Evolutionary conservation across 2,888 invertebrate species (phyloP).

Genomic region (Merodon equestris): DNA sequence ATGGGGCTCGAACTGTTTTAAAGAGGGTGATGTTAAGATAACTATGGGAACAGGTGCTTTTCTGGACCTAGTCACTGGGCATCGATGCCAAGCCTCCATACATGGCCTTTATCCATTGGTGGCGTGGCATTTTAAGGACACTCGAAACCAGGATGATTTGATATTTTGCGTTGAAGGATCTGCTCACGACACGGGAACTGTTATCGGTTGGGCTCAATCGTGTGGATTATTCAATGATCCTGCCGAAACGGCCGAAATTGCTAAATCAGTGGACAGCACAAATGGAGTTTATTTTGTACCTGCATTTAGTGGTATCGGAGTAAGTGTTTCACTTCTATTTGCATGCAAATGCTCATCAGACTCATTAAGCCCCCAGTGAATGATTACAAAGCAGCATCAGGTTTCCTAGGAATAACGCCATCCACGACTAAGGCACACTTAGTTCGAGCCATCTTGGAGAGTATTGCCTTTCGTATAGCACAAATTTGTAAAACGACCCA

Average conservation of each 20-base stretch:
- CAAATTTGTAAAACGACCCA: conserved; percentile 88
- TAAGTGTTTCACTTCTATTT: conserved; percentile 76
- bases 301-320: conserved; percentile 93
- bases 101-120: conserved; percentile 94
- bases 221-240: conserved; percentile 84
- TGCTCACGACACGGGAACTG: conserved; percentile 92
- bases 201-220: conserved; percentile 90
- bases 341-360: neutral
- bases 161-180: conserved; percentile 91
- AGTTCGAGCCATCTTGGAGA: conserved; percentile 90
- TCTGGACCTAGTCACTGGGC: conserved; percentile 90
- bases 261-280: conserved; percentile 84
- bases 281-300: conserved; percentile 93
- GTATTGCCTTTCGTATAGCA: conserved; percentile 89
- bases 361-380: conserved; percentile 90
- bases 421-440: conserved; percentile 88
- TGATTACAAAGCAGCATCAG: conserved; percentile 90
- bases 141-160: conserved; percentile 77
- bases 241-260: conserved; percentile 84
- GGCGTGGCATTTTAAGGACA: conserved; percentile 84
- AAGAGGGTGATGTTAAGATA: conserved; percentile 88
- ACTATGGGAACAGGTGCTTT: conserved; percentile 96
- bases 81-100: conserved; percentile 87
- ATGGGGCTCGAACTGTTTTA: conserved; percentile 91
- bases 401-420: conserved; percentile 85